A percentile compares a stretch with the other conserved stretches of the same genome.
Conservation (phyloP, 2,888 invertebrate genomes). For the Lordiphosa fenestrarum region DNA sequence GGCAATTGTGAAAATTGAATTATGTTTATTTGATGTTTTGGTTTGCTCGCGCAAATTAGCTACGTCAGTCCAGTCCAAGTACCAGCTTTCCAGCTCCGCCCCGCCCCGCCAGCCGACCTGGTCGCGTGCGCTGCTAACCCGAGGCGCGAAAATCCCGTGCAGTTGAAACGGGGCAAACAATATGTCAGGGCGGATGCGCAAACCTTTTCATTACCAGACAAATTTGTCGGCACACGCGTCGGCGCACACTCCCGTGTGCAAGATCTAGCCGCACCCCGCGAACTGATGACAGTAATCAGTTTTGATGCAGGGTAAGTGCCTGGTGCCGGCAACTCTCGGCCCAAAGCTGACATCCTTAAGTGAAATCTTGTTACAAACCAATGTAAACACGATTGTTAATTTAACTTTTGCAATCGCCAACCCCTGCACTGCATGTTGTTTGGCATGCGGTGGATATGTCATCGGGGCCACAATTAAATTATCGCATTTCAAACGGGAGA, state of each 20-base stretch:
- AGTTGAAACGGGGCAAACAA: conserved; percentile 63
- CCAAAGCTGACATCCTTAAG: conserved; percentile 78
- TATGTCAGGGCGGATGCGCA: conserved; percentile 72
- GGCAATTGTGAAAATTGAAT: conserved; percentile 79
- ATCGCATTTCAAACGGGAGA: conserved; percentile 76
- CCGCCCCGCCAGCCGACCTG: conserved; percentile 52
- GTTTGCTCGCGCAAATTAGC: conserved; percentile 78
- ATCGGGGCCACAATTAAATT: conserved; percentile 78
- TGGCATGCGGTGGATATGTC: conserved; percentile 43
- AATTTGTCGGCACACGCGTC: conserved; percentile 60
- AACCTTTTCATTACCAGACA: conserved; percentile 77
- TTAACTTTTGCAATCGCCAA: conserved; percentile 65
- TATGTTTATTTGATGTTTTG: conserved; percentile 78
- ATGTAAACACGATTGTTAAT: conserved; percentile 79
- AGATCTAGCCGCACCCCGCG: conserved; percentile 15
- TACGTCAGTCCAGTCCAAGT: conserved; percentile 68
- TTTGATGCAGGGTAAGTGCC: conserved; percentile 69
- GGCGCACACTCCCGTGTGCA: conserved; percentile 49
- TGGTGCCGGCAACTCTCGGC: conserved; percentile 20
- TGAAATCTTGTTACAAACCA: conserved; percentile 80
- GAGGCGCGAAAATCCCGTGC: conserved; percentile 79
- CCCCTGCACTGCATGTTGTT: conserved; percentile 13
- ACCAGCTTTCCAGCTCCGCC: conserved; percentile 10
- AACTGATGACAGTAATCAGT: conserved; percentile 79
- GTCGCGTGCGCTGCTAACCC: conserved; percentile 68